Percentiles rank a stretch among this genome's conserved stretches.
phyloP scores from a whole-genome alignment of 2,888 invertebrate genomes.

The Aphidoletes aphidimyza region DNA sequence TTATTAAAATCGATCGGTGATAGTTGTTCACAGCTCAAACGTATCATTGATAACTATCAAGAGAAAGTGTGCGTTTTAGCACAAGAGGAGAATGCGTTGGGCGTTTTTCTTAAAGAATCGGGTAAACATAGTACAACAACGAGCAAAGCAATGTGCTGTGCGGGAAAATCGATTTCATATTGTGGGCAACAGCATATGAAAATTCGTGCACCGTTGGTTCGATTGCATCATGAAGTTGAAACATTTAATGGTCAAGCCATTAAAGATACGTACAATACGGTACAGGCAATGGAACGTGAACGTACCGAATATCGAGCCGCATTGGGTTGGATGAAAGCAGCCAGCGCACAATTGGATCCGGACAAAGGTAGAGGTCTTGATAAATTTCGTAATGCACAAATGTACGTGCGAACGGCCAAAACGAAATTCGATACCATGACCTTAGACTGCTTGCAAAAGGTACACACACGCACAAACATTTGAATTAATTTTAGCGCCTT shows the following conservation, averaged over 20 bases:
- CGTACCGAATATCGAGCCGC: conserved; percentile 96
- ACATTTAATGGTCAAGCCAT: conserved; percentile 95
- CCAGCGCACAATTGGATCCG: conserved; percentile 94
- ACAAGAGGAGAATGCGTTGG: conserved; percentile 94
- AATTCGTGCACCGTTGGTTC: conserved; percentile 83
- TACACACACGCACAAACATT: too few species aligned
- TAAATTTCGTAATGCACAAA: conserved; percentile 91
- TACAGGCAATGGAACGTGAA: conserved; percentile 93
- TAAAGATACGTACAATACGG: conserved; percentile 89
- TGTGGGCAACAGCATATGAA: conserved; percentile 92
- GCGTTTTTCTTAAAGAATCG: conserved; percentile 92
- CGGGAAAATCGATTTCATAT: conserved; percentile 88
- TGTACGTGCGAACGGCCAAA: conserved; percentile 83
- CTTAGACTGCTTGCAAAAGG: conserved; percentile 95
- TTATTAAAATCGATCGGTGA: conserved; percentile 91
- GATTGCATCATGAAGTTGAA: conserved; percentile 96
- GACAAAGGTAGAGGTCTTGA: conserved; percentile 96
- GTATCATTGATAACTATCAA: conserved; percentile 92
- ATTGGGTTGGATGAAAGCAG: conserved; percentile 98
- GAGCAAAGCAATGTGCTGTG: conserved; percentile 81
- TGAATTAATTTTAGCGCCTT: background rate
- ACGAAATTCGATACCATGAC: conserved; percentile 92
- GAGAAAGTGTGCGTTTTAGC: conserved; percentile 91
- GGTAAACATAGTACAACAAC: conserved; percentile 90
- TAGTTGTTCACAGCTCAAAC: conserved; percentile 86